Base-by-base conservation (phyloP, 2,113 vertebrate species). In the Bothrops jararaca region DNA sequence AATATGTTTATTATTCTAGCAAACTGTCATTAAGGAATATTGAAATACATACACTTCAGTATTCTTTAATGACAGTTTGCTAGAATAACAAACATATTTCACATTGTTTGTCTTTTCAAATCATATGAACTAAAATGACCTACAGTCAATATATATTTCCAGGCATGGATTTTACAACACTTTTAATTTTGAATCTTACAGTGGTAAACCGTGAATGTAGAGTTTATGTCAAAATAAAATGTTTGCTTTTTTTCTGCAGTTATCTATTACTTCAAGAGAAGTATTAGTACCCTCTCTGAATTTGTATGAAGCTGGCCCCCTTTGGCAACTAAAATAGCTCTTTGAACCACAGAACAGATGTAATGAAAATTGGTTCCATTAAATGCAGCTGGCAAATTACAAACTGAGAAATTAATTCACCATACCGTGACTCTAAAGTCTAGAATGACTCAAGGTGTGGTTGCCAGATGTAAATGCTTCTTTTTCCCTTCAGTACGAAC, bases 361-460 rank as follows among this genome's bases (percentile, higher is more conserved):
- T 97, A 98, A 98, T 97, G 97, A 98, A 98, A 98, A 98, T 98
- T 97, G 97, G 97, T 97, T 98, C 97, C 97, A 98, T 98, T 98
- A 98, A 98, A 98, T 97, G 97, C 97, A 98, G 97, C 97, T 98
- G 97, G 97, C 94, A 97, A 98, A 97, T 98, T 97, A 98, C 97
- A 98, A 97, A 98, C 97, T 97, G 96, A 98, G 97, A 97, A 98
- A 97, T 97, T 97, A 98, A 97, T 97, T 97, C 97, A 96, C 96
- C 96, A 97, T 97, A 95, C 96, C 96, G 94, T 69, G 96, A 96
- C 97, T 98, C 97, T 94, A 90, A 97, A 94, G 97, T 97, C 95
- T 94, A 94, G 94, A 97, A 95, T 96, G 97, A 96, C 96, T 96
- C 97, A 97, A 98, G 97, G 97, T 98, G 97, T 97, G 96, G 97